Percentiles rank a stretch among this genome's conserved stretches.
Evolutionary conservation across 2,888 invertebrate species (phyloP).

Genomic region (Cephus pygmeus): DNA sequence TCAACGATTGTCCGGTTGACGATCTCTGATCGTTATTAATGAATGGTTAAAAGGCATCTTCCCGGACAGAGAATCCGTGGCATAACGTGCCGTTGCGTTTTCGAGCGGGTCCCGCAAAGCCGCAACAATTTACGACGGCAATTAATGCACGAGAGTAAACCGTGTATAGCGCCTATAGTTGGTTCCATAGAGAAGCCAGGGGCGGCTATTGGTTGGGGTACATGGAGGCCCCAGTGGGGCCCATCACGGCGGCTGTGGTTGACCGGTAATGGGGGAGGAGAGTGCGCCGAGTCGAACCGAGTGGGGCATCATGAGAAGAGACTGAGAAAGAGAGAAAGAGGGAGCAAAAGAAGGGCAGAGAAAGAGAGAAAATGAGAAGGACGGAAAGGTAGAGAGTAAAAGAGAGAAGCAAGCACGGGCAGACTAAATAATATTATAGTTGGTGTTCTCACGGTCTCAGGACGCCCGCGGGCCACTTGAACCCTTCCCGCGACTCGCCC

Average conservation of each 20-base stretch:
- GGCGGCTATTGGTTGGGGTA: background rate
- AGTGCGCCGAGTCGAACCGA: constrained; percentile 1
- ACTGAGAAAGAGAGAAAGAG: constrained; percentile 21
- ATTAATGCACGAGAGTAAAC: constrained; percentile 64
- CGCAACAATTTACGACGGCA: constrained; percentile 66
- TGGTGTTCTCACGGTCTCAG: constrained; percentile 66
- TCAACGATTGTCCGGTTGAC: background rate
- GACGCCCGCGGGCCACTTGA: constrained; percentile 66
- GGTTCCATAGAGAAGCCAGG: constrained; percentile 11
- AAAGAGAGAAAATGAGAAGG: constrained; percentile 20
- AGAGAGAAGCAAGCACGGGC: constrained; percentile 46
- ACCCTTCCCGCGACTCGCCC: constrained; percentile 57
- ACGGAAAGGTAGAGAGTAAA: constrained; percentile 35
- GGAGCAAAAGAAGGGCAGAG: constrained; percentile 17
- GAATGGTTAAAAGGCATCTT: background rate
- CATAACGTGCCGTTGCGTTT: constrained; percentile 31
- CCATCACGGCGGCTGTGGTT: background rate
- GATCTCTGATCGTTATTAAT: background rate
- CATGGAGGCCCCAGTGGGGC: background rate
- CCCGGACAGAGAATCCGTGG: background rate
- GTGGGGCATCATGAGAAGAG: constrained; percentile 5
- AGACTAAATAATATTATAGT: constrained; percentile 67
- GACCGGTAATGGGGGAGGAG: background rate
- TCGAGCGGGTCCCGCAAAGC: constrained; percentile 45
- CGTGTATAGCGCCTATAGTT: constrained; percentile 46